phyloP scores from a whole-genome alignment of 2,113 vertebrate genomes.

The Cardinalis cardinalis region DNA sequence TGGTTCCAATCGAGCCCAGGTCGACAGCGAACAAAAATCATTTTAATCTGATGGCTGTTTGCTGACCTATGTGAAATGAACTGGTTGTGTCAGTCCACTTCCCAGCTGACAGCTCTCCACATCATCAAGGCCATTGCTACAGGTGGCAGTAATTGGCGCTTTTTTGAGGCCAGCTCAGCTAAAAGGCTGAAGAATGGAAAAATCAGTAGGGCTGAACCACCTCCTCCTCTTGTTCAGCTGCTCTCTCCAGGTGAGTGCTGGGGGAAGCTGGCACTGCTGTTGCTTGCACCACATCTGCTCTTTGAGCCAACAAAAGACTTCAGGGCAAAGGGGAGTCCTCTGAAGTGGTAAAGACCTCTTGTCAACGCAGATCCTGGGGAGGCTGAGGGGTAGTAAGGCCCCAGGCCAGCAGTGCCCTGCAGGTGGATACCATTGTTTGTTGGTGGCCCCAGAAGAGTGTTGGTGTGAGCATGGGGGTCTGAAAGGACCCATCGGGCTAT shows the following conservation, averaged over 20 bases:
- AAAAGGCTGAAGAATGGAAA: slow-evolving; percentile 34
- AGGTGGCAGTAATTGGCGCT: slow-evolving; percentile 60
- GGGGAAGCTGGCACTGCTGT: not conserved
- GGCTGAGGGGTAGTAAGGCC: not conserved
- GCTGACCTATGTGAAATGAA: slow-evolving; percentile 70
- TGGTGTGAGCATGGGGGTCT: not conserved
- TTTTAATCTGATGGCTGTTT: slow-evolving; percentile 70
- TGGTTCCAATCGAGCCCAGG: slow-evolving; percentile 59
- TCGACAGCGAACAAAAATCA: slow-evolving; percentile 69
- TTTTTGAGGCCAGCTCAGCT: slow-evolving; percentile 29
- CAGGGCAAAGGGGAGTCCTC: not conserved
- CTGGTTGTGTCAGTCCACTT: slow-evolving; percentile 65
- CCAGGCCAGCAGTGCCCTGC: not conserved
- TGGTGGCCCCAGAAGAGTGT: not conserved
- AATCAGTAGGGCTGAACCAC: slow-evolving; percentile 28
- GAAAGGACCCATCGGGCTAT: not conserved
- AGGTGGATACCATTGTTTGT: not conserved
- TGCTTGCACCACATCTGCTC: slow-evolving; percentile 28
- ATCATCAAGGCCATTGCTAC: slow-evolving; percentile 54
- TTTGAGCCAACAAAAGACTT: slow-evolving; percentile 30
- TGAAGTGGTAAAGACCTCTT: slow-evolving; percentile 26
- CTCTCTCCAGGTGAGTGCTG: slow-evolving; percentile 31
- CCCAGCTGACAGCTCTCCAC: slow-evolving; percentile 60
- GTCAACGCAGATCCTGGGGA: not conserved
- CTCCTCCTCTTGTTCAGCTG: slow-evolving; percentile 33